A percentile compares a stretch with the other conserved stretches of the same genome.
phyloP scores from a whole-genome alignment of 1,140 invertebrate genomes.

The Cotesia glomerata region DNA sequence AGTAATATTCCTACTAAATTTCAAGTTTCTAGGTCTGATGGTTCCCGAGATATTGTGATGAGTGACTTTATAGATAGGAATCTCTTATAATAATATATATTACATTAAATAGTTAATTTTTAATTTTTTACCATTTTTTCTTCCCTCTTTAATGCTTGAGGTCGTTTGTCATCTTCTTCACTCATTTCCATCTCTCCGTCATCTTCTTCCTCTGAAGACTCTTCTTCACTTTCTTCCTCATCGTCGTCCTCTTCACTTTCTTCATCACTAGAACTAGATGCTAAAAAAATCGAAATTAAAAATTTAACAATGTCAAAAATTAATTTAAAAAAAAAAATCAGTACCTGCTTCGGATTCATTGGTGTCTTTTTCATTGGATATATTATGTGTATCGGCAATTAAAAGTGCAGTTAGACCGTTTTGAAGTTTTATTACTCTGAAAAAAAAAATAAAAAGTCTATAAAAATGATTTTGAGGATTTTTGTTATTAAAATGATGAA shows the following conservation, averaged over 20 bases:
- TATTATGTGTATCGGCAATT: constrained; percentile 66
- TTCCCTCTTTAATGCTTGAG: constrained; percentile 43
- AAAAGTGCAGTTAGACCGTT: constrained; percentile 75
- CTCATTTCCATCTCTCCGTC: constrained; percentile 46
- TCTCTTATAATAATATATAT: too few relatives aligned
- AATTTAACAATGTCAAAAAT: background rate
- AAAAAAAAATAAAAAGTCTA: too few relatives aligned
- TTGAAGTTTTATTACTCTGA: constrained; percentile 69
- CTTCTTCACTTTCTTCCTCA: constrained; percentile 36
- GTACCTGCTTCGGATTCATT: constrained; percentile 34
- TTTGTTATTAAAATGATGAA: too few relatives aligned
- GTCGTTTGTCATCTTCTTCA: constrained; percentile 52
- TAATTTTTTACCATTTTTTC: constrained; percentile 54
- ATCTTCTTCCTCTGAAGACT: constrained; percentile 9
- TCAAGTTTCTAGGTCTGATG: too few relatives aligned
- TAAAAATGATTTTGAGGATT: too few relatives aligned
- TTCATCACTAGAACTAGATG: constrained; percentile 42
- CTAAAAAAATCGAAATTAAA: constrained; percentile 43
- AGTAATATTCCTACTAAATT: too few relatives aligned
- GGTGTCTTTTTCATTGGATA: constrained; percentile 30
- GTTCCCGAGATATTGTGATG: too few relatives aligned
- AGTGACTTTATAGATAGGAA: too few relatives aligned
- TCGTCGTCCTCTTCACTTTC: constrained; percentile 40
- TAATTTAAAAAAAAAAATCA: background rate
- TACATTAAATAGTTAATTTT: background rate